A percentile compares a stretch with the other conserved stretches of the same genome.
Evolutionary conservation across 2,113 vertebrate genomes (phyloP).

Genomic region (Tichodroma muraria): DNA sequence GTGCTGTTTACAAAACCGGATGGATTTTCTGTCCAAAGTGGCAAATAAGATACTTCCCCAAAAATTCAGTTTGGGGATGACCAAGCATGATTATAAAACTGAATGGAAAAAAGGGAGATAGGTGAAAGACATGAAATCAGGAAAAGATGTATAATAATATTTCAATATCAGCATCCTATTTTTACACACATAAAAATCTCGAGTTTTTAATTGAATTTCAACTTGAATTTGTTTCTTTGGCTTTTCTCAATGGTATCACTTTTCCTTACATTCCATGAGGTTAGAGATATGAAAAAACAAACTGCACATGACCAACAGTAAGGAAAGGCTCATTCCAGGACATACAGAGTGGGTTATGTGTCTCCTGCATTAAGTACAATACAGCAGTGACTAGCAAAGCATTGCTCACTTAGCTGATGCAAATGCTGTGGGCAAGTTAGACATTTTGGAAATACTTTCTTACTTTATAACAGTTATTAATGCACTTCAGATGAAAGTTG

Average conservation of each 20-base stretch:
- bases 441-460: neutral
- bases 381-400: neutral
- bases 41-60: neutral
- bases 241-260: neutral
- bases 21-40: neutral
- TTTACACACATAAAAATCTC: neutral
- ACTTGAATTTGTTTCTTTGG: neutral
- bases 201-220: neutral
- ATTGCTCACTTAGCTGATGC: neutral
- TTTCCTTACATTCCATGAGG: neutral
- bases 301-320: neutral
- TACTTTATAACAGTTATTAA: neutral
- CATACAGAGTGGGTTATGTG: neutral
- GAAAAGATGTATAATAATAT: neutral
- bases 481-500: neutral
- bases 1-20: neutral
- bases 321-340: neutral
- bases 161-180: neutral
- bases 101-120: neutral
- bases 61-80: neutral
- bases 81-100: neutral
- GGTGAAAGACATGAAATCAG: neutral
- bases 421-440: neutral
- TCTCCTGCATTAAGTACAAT: neutral
- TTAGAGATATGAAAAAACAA: neutral